phyloP scores from a whole-genome alignment of 2,888 invertebrate genomes.

The Hypsopygia costalis region DNA sequence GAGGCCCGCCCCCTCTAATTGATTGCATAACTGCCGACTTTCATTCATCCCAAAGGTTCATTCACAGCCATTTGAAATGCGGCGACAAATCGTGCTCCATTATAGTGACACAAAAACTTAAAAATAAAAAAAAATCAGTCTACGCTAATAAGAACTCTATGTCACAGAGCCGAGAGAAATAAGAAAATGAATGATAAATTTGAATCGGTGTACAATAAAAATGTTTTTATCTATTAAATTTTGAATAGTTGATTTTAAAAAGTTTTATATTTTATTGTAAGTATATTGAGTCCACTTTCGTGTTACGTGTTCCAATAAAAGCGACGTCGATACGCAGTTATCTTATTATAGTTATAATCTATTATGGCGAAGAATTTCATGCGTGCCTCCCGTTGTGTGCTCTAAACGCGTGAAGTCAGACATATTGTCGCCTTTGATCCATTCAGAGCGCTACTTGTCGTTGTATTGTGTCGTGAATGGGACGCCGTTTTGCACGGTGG shows the following conservation, averaged over 20 bases:
- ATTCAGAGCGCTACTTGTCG: slow-evolving; percentile 52
- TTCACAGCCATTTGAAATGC: slow-evolving; percentile 51
- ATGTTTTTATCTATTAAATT: slow-evolving; percentile 1
- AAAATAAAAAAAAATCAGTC: background rate
- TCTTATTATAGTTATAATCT: slow-evolving; percentile 58
- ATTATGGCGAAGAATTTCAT: slow-evolving; percentile 59
- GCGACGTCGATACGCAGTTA: slow-evolving; percentile 44
- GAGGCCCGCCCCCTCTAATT: slow-evolving; percentile 63
- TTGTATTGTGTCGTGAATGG: slow-evolving; percentile 39
- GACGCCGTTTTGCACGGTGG: slow-evolving; percentile 60
- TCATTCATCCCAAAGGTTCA: slow-evolving; percentile 19
- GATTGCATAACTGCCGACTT: slow-evolving; percentile 70
- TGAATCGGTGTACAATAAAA: slow-evolving; percentile 2
- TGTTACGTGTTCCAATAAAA: slow-evolving; percentile 1
- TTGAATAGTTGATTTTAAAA: slow-evolving; percentile 1
- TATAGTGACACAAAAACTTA: background rate
- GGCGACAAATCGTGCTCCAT: slow-evolving; percentile 59
- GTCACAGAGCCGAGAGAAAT: no score
- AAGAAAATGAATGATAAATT: no score
- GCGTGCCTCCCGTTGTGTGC: slow-evolving; percentile 58
- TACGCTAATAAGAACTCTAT: slow-evolving; percentile 8
- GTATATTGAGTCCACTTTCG: slow-evolving; percentile 8
- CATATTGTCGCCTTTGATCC: slow-evolving; percentile 43
- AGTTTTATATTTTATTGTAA: background rate
- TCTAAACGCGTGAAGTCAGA: slow-evolving; percentile 47